A percentile compares a stretch with the other conserved stretches of the same genome.
These are phyloP conservation scores for Platygyra sinensis DNA, from an alignment of 64 coral and sea anemone species.

Conservation along the genomic window DNA sequence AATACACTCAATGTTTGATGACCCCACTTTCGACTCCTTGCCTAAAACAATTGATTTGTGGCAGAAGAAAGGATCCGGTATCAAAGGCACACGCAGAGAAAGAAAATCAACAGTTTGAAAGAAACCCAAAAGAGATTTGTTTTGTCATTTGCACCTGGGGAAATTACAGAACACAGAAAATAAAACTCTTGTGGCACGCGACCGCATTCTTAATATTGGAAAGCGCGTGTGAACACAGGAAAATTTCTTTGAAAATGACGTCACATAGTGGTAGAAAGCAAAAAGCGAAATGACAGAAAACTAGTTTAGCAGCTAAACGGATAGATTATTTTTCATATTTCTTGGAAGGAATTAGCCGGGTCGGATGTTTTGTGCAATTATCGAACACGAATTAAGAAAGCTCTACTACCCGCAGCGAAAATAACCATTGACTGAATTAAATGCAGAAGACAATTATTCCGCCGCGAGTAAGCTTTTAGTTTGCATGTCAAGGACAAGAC, in stretches of 20 bases:
- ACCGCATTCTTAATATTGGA: constrained; percentile 17
- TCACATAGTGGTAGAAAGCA: background rate
- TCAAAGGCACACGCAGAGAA: constrained; percentile 34
- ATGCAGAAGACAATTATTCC: constrained; percentile 49
- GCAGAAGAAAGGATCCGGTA: background rate
- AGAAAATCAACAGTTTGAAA: constrained; percentile 27
- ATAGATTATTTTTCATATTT: constrained; percentile 45
- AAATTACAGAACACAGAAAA: background rate
- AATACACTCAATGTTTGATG: background rate
- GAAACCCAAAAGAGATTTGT: constrained; percentile 30
- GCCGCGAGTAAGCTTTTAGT: background rate
- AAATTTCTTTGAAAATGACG: constrained; percentile 19
- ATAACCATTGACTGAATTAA: constrained; percentile 44
- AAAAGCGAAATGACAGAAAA: constrained; percentile 8
- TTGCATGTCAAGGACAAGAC: constrained; percentile 25
- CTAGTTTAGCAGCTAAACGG: constrained; percentile 39
- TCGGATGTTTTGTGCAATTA: constrained; percentile 56
- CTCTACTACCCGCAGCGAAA: constrained; percentile 41
- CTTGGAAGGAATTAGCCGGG: constrained; percentile 8
- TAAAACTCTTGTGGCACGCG: constrained; percentile 35
- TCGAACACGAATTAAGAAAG: constrained; percentile 43
- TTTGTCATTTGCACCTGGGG: constrained; percentile 43
- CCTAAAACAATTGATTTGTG: background rate
- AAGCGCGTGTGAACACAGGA: background rate
- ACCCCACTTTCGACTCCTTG: constrained; percentile 1